Evolutionary conservation across 2,113 vertebrate genomes (phyloP).

Genomic region (Macrotis lagotis): DNA sequence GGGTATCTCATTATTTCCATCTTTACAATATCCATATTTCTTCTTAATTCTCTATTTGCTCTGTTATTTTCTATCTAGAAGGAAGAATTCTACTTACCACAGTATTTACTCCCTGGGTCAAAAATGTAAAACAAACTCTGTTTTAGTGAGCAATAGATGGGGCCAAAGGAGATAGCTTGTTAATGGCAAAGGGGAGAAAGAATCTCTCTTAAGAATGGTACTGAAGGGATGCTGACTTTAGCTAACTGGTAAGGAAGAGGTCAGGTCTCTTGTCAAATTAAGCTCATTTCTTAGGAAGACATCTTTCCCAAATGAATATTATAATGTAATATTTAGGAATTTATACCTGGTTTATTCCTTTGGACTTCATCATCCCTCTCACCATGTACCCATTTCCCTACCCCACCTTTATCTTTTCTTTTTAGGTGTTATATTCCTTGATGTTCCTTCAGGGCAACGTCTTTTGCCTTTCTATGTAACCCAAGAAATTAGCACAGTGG

Average conservation of each 20-base stretch:
- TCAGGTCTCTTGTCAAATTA: slow-evolving; percentile 18
- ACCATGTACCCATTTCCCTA: background rate
- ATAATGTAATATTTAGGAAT: no score
- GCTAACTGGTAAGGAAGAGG: slow-evolving; percentile 11
- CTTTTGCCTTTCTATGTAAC: background rate
- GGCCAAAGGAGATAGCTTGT: slow-evolving; percentile 71
- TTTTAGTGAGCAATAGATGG: slow-evolving; percentile 66
- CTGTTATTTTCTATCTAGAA: slow-evolving; percentile 54
- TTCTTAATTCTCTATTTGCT: slow-evolving; percentile 52
- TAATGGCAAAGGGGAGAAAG: slow-evolving; percentile 35
- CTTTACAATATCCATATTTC: slow-evolving; percentile 53
- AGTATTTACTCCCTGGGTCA: slow-evolving; percentile 68
- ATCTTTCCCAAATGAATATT: background rate
- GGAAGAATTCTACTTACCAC: slow-evolving; percentile 58
- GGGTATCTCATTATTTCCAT: background rate
- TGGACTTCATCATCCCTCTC: background rate
- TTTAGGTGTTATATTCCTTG: background rate
- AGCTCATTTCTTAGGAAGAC: background rate
- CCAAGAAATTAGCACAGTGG: background rate
- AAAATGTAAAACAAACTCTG: slow-evolving; percentile 64
- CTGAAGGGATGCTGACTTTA: slow-evolving; percentile 13
- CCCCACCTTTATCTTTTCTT: background rate
- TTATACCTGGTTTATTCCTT: background rate
- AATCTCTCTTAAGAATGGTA: slow-evolving; percentile 8
- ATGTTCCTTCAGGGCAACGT: background rate